These are phyloP conservation scores for Netelia virgata DNA, from an alignment of 2,888 invertebrate genomes.

Conservation along the genomic window DNA sequence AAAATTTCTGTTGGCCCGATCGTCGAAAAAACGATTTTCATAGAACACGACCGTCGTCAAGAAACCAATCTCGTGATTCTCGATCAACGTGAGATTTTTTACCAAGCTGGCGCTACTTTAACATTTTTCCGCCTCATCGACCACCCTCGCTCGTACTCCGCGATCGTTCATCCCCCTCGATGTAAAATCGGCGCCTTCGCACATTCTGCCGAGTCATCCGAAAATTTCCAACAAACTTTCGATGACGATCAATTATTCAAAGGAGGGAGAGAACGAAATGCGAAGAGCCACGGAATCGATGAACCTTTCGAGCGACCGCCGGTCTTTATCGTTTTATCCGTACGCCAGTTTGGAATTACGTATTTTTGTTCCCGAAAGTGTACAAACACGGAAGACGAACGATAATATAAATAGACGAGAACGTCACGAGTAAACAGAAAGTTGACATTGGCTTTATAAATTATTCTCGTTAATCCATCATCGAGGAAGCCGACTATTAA, in stretches of 20 bases:
- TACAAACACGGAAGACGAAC: not conserved
- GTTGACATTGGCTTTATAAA: not conserved
- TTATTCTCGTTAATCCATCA: too few relatives aligned
- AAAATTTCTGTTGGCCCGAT: not conserved
- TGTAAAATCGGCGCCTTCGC: not conserved
- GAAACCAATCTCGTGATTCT: too few relatives aligned
- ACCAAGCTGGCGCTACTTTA: not conserved
- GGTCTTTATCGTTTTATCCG: not conserved
- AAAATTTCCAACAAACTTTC: constrained; percentile 29
- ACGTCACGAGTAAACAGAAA: not conserved
- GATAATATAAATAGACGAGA: not conserved
- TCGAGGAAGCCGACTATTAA: too few relatives aligned
- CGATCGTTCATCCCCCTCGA: not conserved
- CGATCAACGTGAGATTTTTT: too few relatives aligned
- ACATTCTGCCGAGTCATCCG: constrained; percentile 13
- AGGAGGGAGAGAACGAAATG: not conserved
- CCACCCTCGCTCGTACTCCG: not conserved
- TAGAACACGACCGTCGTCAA: too few relatives aligned
- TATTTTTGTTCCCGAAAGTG: not conserved
- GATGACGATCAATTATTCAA: constrained; percentile 40
- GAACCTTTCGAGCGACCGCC: not conserved
- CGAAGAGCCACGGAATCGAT: not conserved
- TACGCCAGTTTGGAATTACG: not conserved
- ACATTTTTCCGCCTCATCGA: not conserved
- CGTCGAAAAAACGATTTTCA: too few relatives aligned